Conservation (phyloP, 2,113 vertebrate genomes). For the Heliornis fulica region DNA sequence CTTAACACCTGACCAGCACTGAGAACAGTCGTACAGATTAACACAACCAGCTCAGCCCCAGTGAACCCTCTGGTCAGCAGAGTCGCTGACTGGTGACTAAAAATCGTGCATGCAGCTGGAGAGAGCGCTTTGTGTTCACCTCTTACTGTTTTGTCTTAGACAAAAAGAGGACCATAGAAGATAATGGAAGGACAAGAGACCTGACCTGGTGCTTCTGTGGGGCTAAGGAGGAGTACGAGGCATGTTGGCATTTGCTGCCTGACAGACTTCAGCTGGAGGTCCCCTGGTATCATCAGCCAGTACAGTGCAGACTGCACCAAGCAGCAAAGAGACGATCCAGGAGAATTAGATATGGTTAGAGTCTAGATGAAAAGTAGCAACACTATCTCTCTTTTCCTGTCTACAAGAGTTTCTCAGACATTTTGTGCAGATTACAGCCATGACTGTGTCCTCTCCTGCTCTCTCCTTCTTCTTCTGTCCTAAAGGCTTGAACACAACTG, state of each 20-base stretch:
- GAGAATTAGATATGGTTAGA: background rate
- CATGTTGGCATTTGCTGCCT: background rate
- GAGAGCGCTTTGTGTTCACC: background rate
- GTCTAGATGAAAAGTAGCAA: background rate
- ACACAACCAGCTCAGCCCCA: background rate
- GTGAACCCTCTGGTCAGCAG: background rate
- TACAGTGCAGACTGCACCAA: background rate
- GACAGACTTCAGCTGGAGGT: background rate
- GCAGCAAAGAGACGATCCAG: background rate
- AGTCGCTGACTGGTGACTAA: background rate
- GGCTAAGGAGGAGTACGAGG: background rate
- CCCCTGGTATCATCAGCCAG: background rate
- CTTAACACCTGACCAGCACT: background rate
- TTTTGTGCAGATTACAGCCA: background rate
- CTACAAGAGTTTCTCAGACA: background rate
- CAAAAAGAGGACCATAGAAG: background rate
- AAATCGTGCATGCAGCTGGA: background rate
- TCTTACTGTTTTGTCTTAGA: background rate
- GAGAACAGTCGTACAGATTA: no score
- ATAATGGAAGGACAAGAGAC: background rate
- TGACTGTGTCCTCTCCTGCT: background rate
- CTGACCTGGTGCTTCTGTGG: background rate
- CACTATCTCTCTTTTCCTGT: background rate
- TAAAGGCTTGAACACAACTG: background rate
- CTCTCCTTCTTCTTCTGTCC: background rate